These are phyloP conservation scores for Myopa testacea DNA, from an alignment of 2,888 invertebrate species.

Conservation along the genomic window DNA sequence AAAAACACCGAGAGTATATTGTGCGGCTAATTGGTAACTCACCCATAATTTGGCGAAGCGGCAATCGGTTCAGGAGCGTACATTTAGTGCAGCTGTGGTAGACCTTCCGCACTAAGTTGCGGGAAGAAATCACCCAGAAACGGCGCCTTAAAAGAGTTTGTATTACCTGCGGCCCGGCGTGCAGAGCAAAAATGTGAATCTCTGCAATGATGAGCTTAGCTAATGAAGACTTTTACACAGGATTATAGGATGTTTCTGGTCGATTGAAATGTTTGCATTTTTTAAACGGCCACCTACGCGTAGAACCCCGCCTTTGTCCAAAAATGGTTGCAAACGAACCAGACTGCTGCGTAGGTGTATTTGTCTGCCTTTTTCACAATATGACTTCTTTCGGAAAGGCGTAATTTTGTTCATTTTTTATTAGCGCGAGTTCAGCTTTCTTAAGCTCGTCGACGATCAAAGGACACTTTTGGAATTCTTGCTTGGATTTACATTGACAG, in stretches of 20 bases:
- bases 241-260: conserved; percentile 27
- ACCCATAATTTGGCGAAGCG: neutral
- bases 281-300: conserved; percentile 13
- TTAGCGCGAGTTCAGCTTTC: conserved; percentile 21
- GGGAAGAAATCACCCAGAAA: no score
- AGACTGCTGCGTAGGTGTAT: no score
- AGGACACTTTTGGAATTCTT: neutral
- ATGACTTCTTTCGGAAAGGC: conserved; percentile 13
- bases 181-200: conserved; percentile 8
- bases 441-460: conserved; percentile 15
- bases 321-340: neutral
- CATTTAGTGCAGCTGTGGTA: neutral
- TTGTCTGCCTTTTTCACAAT: no score
- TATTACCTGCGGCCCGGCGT: conserved; percentile 5
- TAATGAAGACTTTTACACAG: conserved; percentile 26
- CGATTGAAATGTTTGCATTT: conserved; percentile 12
- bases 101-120: no score
- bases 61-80: neutral
- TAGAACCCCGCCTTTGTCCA: conserved; percentile 15
- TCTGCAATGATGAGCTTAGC: conserved; percentile 19
- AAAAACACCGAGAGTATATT: neutral
- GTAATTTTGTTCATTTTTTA: conserved; percentile 1
- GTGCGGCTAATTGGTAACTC: neutral
- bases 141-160: no score
- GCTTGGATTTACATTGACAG: no score